A percentile compares a stretch with the other conserved stretches of the same genome.
phyloP scores from a whole-genome alignment of 2,797 vertebrate species.

The Siniperca undulata region DNA sequence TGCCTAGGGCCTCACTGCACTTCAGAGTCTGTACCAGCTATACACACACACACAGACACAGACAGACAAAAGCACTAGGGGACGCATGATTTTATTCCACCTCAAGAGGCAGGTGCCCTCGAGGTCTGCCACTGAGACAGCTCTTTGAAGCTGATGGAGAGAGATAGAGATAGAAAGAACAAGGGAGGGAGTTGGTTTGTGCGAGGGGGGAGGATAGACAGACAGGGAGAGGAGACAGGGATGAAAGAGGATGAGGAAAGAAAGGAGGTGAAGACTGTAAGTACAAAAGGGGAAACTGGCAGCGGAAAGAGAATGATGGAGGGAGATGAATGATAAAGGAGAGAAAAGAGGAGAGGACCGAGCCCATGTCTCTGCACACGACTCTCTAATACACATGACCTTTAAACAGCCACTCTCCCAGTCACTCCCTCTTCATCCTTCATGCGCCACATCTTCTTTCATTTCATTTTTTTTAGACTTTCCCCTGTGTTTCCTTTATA shows the following conservation, averaged over 20 bases:
- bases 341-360: constrained; percentile 30
- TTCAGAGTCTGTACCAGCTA: constrained; percentile 46
- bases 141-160: constrained; percentile 81
- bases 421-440: constrained; percentile 47
- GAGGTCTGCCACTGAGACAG: constrained; percentile 71
- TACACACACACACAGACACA: constrained; percentile 44
- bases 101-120: constrained; percentile 79
- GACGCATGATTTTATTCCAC: constrained; percentile 74
- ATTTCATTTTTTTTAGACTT: constrained; percentile 16
- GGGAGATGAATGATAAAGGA: constrained; percentile 43
- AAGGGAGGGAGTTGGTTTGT: constrained; percentile 38
- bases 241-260: constrained; percentile 38
- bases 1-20: constrained; percentile 44
- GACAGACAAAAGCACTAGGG: constrained; percentile 46
- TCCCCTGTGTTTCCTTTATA: constrained; percentile 1
- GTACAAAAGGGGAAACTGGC: constrained; percentile 48
- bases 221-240: constrained; percentile 28
- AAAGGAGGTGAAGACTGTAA: constrained; percentile 23
- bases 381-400: constrained; percentile 54
- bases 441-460: constrained; percentile 5
- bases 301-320: constrained; percentile 31
- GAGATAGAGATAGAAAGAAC: constrained; percentile 53
- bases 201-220: constrained; percentile 22
- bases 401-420: constrained; percentile 55
- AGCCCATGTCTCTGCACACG: constrained; percentile 46